Evolutionary conservation across 2,113 vertebrate species (phyloP).

Genomic region (Scomber scombrus): DNA sequence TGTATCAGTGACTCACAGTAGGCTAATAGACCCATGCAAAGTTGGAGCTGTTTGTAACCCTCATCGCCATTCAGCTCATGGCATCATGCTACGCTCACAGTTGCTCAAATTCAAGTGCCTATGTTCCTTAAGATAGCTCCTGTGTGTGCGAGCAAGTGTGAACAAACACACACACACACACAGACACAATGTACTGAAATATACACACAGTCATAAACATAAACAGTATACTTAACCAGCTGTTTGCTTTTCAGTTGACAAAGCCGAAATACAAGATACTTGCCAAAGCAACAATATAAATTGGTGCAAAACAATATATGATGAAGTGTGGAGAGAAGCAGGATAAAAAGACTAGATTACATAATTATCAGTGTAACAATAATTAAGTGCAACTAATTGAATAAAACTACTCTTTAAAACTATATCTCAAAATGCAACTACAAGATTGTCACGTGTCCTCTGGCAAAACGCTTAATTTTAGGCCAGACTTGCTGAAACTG

Average conservation of each 20-base stretch:
- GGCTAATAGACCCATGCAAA: constrained; percentile 39
- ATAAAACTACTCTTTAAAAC: background rate
- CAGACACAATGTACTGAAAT: background rate
- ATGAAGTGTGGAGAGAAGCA: background rate
- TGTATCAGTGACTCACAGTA: constrained; percentile 39
- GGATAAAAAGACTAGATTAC: background rate
- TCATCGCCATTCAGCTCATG: constrained; percentile 46
- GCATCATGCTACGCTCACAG: constrained; percentile 53
- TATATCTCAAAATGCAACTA: background rate
- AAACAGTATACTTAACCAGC: constrained; percentile 8
- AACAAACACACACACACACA: constrained; percentile 29
- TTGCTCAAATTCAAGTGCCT: constrained; percentile 52
- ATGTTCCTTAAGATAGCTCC: constrained; percentile 42
- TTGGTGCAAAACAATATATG: background rate
- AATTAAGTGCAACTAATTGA: background rate
- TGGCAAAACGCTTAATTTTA: background rate
- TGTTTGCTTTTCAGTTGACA: constrained; percentile 12
- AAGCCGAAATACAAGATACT: background rate
- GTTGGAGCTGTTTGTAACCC: constrained; percentile 33
- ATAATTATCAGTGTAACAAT: background rate
- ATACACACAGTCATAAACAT: constrained; percentile 8
- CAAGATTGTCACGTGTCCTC: too few species aligned
- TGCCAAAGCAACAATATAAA: background rate
- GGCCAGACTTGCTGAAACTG: background rate
- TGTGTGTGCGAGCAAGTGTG: constrained; percentile 7